A percentile compares a stretch with the other conserved stretches of the same genome.
phyloP scores from a whole-genome alignment of 2,113 vertebrate species.

The Oreotrochilus melanogaster region DNA sequence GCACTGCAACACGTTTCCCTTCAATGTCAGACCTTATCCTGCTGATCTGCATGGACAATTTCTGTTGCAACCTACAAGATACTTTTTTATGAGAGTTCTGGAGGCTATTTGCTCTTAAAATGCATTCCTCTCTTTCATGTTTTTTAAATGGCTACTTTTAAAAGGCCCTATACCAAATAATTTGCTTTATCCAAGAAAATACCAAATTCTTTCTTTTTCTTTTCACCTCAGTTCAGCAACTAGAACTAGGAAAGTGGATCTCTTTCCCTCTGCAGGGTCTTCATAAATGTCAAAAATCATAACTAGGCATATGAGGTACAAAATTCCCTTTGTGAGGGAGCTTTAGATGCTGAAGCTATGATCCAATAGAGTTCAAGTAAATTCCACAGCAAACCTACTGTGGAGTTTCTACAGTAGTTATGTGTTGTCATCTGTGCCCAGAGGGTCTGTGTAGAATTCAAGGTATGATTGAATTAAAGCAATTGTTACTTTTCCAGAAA shows the following conservation, averaged over 20 bases:
- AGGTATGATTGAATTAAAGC: constrained; percentile 79
- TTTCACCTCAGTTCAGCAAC: neutral
- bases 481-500: constrained; percentile 33
- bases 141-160: neutral
- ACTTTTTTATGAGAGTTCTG: neutral
- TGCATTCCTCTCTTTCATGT: rapidly evolving
- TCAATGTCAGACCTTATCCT: neutral
- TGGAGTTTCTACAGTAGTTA: neutral
- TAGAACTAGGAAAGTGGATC: neutral
- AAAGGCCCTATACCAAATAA: neutral
- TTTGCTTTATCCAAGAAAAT: neutral
- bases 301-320: neutral
- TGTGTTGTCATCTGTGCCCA: neutral
- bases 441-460: neutral
- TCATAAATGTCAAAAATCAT: neutral
- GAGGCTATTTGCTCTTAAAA: neutral
- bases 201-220: neutral
- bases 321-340: neutral
- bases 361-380: neutral
- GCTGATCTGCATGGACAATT: neutral
- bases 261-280: neutral
- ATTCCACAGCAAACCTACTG: neutral
- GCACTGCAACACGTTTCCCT: neutral
- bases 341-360: neutral
- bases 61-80: neutral